Percentiles rank a stretch among this genome's conserved stretches.
These are phyloP conservation scores for Antheraea assamensis DNA, from an alignment of 2,888 invertebrate species.

Conservation along the genomic window DNA sequence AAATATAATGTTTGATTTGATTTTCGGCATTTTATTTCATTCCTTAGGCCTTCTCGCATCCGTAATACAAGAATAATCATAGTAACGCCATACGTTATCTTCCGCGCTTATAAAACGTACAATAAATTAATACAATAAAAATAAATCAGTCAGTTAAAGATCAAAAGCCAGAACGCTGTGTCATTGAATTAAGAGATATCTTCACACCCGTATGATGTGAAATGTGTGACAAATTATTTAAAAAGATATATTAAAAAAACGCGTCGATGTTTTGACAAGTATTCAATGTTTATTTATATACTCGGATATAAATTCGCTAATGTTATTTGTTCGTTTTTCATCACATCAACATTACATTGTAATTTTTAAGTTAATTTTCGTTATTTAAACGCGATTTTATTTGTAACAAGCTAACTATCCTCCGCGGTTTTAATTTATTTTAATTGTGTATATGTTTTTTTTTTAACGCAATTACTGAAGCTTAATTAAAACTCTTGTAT, in stretches of 20 bases:
- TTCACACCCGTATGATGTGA: conserved; percentile 33
- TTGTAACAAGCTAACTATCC: not conserved
- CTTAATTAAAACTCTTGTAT: too few species aligned
- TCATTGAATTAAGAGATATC: conserved; percentile 38
- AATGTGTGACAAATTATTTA: conserved; percentile 48
- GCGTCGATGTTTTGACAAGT: conserved; percentile 50
- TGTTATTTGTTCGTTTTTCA: conserved; percentile 1
- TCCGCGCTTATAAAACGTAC: not conserved
- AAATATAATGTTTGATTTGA: not conserved
- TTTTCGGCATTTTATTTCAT: not conserved
- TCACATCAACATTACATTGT: not conserved
- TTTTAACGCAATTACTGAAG: too few species aligned
- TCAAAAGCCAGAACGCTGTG: conserved; percentile 41
- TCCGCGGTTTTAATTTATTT: too few species aligned
- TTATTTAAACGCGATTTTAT: not conserved
- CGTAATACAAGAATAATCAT: not conserved
- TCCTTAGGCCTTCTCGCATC: not conserved
- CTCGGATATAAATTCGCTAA: conserved; percentile 21
- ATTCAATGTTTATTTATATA: conserved; percentile 45
- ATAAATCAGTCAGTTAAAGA: conserved; percentile 33
- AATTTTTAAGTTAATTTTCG: not conserved
- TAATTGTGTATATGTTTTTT: too few species aligned
- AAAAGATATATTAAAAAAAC: conserved; percentile 39
- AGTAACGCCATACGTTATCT: not conserved
- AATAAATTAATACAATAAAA: conserved; percentile 28